Percentiles rank a stretch among this genome's conserved stretches.
Evolutionary conservation across 2,888 invertebrate genomes (phyloP).

Genomic region (Dasypolia templi): DNA sequence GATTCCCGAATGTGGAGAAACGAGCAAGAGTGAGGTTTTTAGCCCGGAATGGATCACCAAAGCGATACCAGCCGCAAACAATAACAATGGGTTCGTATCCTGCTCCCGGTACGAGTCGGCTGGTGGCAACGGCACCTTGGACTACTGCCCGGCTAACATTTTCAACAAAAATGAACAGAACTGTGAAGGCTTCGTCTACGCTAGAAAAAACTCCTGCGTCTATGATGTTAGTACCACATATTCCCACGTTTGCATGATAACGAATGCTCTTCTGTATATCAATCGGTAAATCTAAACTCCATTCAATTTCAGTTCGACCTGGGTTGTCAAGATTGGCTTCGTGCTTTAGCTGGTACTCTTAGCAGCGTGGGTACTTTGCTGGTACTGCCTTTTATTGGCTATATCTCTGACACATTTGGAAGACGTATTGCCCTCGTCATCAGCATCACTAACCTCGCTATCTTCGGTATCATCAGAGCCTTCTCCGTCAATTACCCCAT

Average conservation of each 20-base stretch:
- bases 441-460: constrained; percentile 83
- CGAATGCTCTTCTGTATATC: neutral
- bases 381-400: constrained; percentile 92
- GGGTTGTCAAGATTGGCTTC: constrained; percentile 92
- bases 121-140: constrained; percentile 72
- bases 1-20: constrained; percentile 88
- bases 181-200: constrained; percentile 81
- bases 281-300: neutral
- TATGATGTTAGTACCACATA: constrained; percentile 78
- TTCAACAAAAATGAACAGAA: constrained; percentile 68
- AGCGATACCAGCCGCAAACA: constrained; percentile 80
- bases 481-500: constrained; percentile 90
- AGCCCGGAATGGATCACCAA: constrained; percentile 84
- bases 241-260: neutral
- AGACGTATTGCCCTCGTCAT: constrained; percentile 87
- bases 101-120: constrained; percentile 83
- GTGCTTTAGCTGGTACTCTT: constrained; percentile 93
- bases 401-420: constrained; percentile 92
- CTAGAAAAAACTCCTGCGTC: constrained; percentile 80
- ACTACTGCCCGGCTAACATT: constrained; percentile 75
- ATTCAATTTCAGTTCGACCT: constrained; percentile 89
- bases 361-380: constrained; percentile 93
- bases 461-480: constrained; percentile 88
- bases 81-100: constrained; percentile 77
- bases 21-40: constrained; percentile 74